Percentiles rank a stretch among this genome's conserved stretches.
These are phyloP conservation scores for Tachysurus vachellii DNA, from an alignment of 2,113 vertebrate genomes.

Conservation along the genomic window DNA sequence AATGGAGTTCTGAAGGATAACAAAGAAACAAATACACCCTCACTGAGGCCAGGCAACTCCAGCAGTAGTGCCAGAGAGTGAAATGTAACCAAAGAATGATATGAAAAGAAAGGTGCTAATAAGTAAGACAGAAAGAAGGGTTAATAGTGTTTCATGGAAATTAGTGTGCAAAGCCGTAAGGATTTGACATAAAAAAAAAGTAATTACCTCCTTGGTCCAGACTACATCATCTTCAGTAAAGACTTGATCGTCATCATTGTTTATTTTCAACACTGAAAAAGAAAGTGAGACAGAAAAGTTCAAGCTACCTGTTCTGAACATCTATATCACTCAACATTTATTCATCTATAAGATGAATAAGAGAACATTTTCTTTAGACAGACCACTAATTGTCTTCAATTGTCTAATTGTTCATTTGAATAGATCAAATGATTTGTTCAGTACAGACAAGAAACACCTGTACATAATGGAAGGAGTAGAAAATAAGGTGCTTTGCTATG, in stretches of 20 bases:
- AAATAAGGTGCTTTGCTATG: constrained; percentile 24
- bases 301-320: not conserved
- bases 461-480: not conserved
- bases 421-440: constrained; percentile 6
- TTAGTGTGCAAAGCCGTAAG: not conserved
- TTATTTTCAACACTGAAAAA: constrained; percentile 39
- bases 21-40: constrained; percentile 53
- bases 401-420: constrained; percentile 5
- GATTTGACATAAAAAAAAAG: not conserved
- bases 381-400: constrained; percentile 1
- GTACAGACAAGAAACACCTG: not conserved
- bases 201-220: constrained; percentile 52
- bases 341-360: not conserved
- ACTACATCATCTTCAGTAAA: constrained; percentile 42
- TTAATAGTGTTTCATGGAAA: constrained; percentile 19
- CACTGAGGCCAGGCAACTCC: constrained; percentile 30
- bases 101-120: constrained; percentile 5
- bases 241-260: constrained; percentile 5
- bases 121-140: constrained; percentile 22
- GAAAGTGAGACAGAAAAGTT: not conserved
- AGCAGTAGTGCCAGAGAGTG: not conserved
- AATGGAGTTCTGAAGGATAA: constrained; percentile 64
- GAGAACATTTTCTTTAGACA: not conserved
- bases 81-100: constrained; percentile 10
- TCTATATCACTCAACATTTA: not conserved